Conservation (phyloP, 2,113 vertebrate genomes). For the Mus spicilegus region DNA sequence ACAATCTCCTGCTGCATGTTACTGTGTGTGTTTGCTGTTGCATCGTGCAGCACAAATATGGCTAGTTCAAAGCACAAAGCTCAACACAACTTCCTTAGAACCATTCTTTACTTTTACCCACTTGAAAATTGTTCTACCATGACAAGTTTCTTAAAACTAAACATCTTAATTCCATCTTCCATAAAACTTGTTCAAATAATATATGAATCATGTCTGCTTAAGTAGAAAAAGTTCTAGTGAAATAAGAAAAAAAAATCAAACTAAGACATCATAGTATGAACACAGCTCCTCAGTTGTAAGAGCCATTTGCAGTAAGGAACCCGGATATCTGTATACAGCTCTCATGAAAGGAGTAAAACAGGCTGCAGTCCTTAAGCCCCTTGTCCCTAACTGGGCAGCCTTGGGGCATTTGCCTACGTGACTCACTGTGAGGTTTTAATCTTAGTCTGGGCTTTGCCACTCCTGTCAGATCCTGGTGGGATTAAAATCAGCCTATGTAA, state of each 20-base stretch:
- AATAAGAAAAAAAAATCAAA: conserved; percentile 20
- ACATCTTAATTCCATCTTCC: neutral
- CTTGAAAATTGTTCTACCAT: neutral
- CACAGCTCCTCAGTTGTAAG: neutral
- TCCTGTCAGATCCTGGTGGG: neutral
- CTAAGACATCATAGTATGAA: neutral
- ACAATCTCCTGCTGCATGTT: neutral
- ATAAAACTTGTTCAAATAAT: neutral
- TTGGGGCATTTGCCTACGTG: neutral
- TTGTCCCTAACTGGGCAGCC: neutral
- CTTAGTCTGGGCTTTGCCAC: neutral
- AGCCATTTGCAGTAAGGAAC: neutral
- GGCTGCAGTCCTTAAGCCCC: neutral
- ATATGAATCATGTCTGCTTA: neutral
- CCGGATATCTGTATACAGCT: neutral
- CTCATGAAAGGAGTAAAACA: neutral
- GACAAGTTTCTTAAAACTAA: conserved; percentile 27
- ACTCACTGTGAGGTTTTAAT: rapidly evolving
- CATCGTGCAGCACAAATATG: neutral
- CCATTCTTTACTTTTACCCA: neutral
- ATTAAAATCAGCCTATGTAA: neutral
- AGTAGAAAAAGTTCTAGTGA: conserved; percentile 25
- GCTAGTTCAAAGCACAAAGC: neutral
- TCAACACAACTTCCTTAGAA: neutral
- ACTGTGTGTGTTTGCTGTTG: neutral